Evolutionary conservation across 2,888 invertebrate genomes (phyloP).

Genomic region (Cephus runcator): DNA sequence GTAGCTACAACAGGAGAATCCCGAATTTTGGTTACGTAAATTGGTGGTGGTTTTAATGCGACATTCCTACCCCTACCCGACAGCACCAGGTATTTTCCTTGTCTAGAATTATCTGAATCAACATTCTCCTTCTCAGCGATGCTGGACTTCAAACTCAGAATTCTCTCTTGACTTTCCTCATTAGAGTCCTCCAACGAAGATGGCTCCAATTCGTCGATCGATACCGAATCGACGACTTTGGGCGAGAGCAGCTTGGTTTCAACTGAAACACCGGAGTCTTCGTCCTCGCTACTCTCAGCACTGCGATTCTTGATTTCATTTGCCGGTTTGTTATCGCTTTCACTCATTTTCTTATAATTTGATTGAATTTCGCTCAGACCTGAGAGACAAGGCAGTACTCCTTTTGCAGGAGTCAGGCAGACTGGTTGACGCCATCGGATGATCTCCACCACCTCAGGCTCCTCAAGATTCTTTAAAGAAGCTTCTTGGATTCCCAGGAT

Average conservation of each 20-base stretch:
- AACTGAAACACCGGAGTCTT: background rate
- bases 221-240: background rate
- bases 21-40: slow-evolving; percentile 45
- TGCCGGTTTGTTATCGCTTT: background rate
- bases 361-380: slow-evolving; percentile 19
- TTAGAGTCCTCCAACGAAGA: background rate
- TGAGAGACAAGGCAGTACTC: slow-evolving; percentile 24
- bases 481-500: slow-evolving; percentile 19
- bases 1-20: slow-evolving; percentile 54
- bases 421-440: slow-evolving; percentile 44
- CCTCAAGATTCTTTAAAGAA: slow-evolving; percentile 6
- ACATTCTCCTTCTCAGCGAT: background rate
- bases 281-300: slow-evolving; percentile 2
- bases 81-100: slow-evolving; percentile 24
- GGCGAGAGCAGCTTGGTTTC: slow-evolving; percentile 9
- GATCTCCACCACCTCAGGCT: slow-evolving; percentile 30
- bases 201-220: slow-evolving; percentile 11
- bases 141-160: background rate
- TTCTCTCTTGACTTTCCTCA: background rate
- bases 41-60: slow-evolving; percentile 13
- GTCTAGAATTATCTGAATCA: background rate
- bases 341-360: slow-evolving; percentile 16
- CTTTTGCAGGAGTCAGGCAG: slow-evolving; percentile 30
- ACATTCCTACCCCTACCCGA: background rate
- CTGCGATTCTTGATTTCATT: slow-evolving; percentile 16